phyloP scores from a whole-genome alignment of 1,140 invertebrate genomes.

The Drosophila gunungcola region DNA sequence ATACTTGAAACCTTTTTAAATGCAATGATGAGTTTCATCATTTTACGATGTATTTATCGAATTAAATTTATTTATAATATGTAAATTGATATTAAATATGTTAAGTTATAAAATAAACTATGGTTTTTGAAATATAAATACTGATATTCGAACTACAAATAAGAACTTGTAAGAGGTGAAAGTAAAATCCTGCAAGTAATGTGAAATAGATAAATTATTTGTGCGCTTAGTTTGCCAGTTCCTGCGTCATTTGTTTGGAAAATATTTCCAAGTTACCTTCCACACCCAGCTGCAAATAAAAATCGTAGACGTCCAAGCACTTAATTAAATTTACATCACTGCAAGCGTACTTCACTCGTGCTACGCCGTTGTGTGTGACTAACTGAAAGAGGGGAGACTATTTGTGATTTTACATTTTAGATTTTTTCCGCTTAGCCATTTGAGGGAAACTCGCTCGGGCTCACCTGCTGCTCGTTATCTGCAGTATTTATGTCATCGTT shows the following conservation, averaged over 20 bases:
- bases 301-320: constrained; percentile 10
- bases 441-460: constrained; percentile 48
- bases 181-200: no score
- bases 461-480: constrained; percentile 67
- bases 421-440: constrained; percentile 26
- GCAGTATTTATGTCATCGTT: constrained; percentile 77
- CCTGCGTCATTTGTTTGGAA: neutral
- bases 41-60: no score
- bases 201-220: no score
- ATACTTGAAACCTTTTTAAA: no score
- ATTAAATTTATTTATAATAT: no score
- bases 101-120: no score
- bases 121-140: no score
- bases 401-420: constrained; percentile 25
- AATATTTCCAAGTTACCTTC: neutral
- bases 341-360: neutral
- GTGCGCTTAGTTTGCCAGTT: no score
- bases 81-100: no score
- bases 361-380: neutral
- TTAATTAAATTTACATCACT: constrained; percentile 23
- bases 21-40: no score
- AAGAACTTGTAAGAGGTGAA: no score
- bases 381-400: constrained; percentile 7
- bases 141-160: no score
- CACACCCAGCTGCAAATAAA: constrained; percentile 6